Evolutionary conservation across 92 coral and sea anemone genomes (phyloP).

Genomic region (Porites divaricata): DNA sequence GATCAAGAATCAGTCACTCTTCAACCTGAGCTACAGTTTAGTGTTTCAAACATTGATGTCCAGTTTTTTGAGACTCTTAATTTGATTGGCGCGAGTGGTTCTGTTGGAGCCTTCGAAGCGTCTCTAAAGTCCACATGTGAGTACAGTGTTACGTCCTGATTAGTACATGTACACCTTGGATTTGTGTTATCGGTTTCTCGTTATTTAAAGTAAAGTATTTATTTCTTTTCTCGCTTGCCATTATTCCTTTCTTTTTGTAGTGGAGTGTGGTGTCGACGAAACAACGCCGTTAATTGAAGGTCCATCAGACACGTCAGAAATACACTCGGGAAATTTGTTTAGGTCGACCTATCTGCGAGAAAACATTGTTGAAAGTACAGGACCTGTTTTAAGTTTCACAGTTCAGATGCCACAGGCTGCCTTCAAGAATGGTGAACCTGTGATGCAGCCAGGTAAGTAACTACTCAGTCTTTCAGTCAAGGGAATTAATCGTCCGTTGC

Average conservation of each 20-base stretch:
- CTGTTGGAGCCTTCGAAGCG: slow-evolving; percentile 72
- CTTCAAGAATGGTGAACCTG: slow-evolving; percentile 20
- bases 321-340: slow-evolving; percentile 76
- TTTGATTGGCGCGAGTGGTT: slow-evolving; percentile 77
- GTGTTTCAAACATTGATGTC: slow-evolving; percentile 72
- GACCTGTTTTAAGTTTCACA: slow-evolving; percentile 78
- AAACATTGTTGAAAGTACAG: slow-evolving; percentile 65
- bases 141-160: background rate
- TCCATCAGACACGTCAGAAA: slow-evolving; percentile 79
- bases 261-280: slow-evolving; percentile 21
- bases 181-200: background rate
- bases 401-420: slow-evolving; percentile 70
- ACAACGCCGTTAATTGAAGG: slow-evolving; percentile 82
- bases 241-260: background rate
- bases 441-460: slow-evolving; percentile 34
- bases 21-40: slow-evolving; percentile 69
- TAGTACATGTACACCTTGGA: too few species aligned
- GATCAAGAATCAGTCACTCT: slow-evolving; percentile 27
- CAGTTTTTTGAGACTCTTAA: slow-evolving; percentile 77
- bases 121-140: slow-evolving; percentile 73
- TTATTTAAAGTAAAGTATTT: background rate
- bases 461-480: too few species aligned
- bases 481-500: too few species aligned
- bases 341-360: slow-evolving; percentile 55
- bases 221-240: too few species aligned